phyloP scores from a whole-genome alignment of 2,113 vertebrate species.

The Amphiprion ocellaris region DNA sequence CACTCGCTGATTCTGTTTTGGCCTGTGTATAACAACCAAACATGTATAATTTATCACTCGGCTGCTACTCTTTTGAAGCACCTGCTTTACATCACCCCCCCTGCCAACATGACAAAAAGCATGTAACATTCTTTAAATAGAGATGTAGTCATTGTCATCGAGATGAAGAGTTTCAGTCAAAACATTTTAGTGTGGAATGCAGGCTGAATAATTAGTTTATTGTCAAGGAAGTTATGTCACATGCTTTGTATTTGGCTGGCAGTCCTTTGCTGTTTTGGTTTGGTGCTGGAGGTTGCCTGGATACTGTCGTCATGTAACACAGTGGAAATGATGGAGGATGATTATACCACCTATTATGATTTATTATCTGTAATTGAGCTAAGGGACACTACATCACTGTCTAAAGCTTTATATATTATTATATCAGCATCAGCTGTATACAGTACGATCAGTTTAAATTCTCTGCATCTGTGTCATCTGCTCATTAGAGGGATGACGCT shows the following conservation, averaged over 20 bases:
- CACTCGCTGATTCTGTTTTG: constrained; percentile 34
- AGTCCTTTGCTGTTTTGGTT: constrained; percentile 58
- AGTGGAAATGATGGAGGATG: constrained; percentile 57
- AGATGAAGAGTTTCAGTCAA: constrained; percentile 25
- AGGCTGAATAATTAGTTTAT: constrained; percentile 48
- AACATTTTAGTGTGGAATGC: constrained; percentile 46
- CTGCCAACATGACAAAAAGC: constrained; percentile 1
- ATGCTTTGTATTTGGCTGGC: constrained; percentile 41
- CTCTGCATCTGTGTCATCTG: constrained; percentile 13
- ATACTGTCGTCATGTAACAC: constrained; percentile 56
- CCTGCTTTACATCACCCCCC: constrained; percentile 5
- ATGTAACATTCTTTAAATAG: constrained; percentile 8
- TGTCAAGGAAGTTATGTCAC: constrained; percentile 54
- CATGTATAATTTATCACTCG: constrained; percentile 40
- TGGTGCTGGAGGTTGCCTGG: constrained; percentile 62
- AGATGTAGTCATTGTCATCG: constrained; percentile 11
- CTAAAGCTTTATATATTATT: constrained; percentile 51
- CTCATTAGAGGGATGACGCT: constrained; percentile 18
- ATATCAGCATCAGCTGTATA: constrained; percentile 30
- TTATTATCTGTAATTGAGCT: constrained; percentile 66
- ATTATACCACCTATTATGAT: constrained; percentile 68
- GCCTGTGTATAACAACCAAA: constrained; percentile 37
- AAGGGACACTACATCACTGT: constrained; percentile 59
- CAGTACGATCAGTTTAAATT: constrained; percentile 14
- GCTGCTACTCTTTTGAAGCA: constrained; percentile 13